Evolutionary conservation across 2,797 vertebrate genomes (phyloP).

Genomic region (Scolopax bukidnonensis): DNA sequence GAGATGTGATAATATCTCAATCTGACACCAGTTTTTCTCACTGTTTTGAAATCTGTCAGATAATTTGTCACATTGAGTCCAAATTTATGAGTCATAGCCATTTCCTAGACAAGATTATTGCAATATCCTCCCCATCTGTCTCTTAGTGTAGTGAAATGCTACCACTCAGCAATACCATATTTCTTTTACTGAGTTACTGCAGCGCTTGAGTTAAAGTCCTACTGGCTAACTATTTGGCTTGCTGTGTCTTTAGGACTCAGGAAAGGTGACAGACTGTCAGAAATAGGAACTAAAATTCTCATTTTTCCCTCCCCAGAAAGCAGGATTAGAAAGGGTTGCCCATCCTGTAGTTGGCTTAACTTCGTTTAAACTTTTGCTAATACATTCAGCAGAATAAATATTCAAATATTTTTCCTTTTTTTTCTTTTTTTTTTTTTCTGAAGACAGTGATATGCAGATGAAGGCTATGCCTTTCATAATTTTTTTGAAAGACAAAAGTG

Average conservation of each 20-base stretch:
- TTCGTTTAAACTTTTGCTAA: not conserved
- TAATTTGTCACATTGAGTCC: conserved; percentile 61
- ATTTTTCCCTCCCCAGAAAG: not conserved
- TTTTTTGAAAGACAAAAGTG: not conserved
- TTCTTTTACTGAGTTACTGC: conserved; percentile 35
- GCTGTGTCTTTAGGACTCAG: not conserved
- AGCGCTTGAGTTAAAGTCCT: not conserved
- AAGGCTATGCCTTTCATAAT: conserved; percentile 17
- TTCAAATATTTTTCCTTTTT: not conserved
- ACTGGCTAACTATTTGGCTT: not conserved
- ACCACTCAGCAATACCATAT: conserved; percentile 16
- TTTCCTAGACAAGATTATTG: conserved; percentile 64
- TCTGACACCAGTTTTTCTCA: conserved; percentile 59
- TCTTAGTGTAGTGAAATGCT: not conserved
- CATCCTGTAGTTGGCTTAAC: not conserved
- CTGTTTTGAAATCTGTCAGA: conserved; percentile 68
- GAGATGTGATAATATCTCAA: conserved; percentile 49
- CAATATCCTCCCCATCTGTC: conserved; percentile 57
- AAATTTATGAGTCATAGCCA: conserved; percentile 62
- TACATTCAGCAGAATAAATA: not conserved
- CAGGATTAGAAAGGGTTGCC: not conserved
- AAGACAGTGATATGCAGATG: conserved; percentile 13
- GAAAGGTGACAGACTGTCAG: not conserved
- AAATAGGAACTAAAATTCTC: not conserved
- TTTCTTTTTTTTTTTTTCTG: not conserved